Percentiles rank a stretch among this genome's conserved stretches.
Conservation (phyloP, 2,113 vertebrate genomes). For the Tetrax tetrax region DNA sequence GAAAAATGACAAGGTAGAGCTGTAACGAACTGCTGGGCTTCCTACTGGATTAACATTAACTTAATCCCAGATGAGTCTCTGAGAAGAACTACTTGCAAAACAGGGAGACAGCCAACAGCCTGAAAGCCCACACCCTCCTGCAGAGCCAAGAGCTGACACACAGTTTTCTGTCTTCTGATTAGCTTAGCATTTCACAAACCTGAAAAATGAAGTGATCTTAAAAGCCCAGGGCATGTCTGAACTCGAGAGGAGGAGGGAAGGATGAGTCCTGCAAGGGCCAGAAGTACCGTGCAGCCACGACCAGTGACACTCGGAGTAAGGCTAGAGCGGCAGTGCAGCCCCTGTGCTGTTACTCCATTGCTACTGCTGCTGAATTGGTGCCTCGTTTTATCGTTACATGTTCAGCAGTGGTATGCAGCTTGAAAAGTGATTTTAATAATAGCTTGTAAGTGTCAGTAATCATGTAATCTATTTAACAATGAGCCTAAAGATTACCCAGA, state of each 20-base stretch:
- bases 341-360: background rate
- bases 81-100: background rate
- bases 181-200: background rate
- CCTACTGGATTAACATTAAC: background rate
- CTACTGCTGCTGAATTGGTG: background rate
- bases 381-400: background rate
- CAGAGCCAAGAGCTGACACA: background rate
- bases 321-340: background rate
- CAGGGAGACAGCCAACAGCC: background rate
- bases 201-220: background rate
- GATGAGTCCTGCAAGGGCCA: background rate
- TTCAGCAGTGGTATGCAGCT: background rate
- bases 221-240: background rate
- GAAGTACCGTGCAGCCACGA: background rate
- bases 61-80: background rate
- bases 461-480: conserved; percentile 49
- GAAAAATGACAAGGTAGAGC: background rate
- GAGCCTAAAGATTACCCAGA: conserved; percentile 34
- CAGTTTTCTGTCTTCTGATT: background rate
- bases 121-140: background rate
- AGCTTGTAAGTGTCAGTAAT: conserved; percentile 58
- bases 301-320: conserved; percentile 54
- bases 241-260: background rate
- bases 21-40: background rate
- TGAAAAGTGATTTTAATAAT: conserved; percentile 66